Conservation (phyloP, 2,797 vertebrate genomes). For the Hypotaenidia philippensis region DNA sequence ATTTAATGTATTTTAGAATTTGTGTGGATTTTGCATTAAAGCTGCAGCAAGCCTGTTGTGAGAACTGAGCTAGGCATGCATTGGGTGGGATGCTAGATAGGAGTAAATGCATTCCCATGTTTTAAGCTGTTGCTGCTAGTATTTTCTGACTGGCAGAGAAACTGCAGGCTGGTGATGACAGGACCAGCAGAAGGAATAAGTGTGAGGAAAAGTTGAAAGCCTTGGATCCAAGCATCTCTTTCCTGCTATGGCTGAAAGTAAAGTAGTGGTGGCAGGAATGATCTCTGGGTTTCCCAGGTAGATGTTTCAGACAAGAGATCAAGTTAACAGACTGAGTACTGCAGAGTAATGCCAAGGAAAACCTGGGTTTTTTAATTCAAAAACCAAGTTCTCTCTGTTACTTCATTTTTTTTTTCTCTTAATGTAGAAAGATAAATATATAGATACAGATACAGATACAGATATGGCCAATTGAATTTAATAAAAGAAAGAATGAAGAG, state of each 20-base stretch:
- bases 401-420: background rate
- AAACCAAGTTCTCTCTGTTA: background rate
- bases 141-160: background rate
- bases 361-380: background rate
- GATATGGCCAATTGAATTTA: background rate
- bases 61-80: background rate
- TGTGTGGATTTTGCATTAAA: background rate
- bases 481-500: background rate
- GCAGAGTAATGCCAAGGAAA: background rate
- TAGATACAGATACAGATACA: background rate
- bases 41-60: background rate
- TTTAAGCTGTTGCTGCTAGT: background rate
- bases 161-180: background rate
- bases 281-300: background rate
- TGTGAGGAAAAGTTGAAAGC: background rate
- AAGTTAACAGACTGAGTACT: background rate
- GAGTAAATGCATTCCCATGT: rapidly evolving
- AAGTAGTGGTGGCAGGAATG: background rate
- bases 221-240: background rate
- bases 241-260: background rate
- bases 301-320: background rate
- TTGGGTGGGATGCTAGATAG: background rate
- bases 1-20: background rate
- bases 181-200: background rate
- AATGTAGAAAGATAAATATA: background rate